Evolutionary conservation across 2,113 vertebrate genomes (phyloP).

Genomic region (Calypte anna): DNA sequence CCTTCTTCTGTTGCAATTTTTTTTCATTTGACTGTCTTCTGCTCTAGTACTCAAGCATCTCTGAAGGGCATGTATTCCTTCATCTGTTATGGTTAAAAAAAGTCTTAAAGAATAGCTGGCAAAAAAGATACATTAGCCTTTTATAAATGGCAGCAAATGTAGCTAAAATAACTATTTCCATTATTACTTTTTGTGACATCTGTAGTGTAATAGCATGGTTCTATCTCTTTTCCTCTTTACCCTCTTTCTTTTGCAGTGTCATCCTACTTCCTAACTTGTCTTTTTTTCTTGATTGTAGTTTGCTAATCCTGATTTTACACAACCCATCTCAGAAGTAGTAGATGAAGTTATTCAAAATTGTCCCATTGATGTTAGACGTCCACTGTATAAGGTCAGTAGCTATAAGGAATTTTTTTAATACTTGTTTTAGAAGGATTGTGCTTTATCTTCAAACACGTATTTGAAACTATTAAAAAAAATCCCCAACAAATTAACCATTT

Average conservation of each 20-base stretch:
- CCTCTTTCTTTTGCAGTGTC: not conserved
- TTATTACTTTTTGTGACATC: not conserved
- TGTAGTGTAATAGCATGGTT: not conserved
- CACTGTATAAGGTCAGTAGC: conserved; percentile 92
- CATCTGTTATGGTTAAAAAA: not conserved
- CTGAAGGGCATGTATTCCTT: not conserved
- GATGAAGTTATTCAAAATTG: conserved; percentile 99
- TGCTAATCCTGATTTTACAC: conserved; percentile 98
- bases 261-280: not conserved
- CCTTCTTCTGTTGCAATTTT: not conserved
- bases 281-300: conserved; percentile 80
- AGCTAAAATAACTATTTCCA: not conserved
- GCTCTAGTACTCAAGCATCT: not conserved
- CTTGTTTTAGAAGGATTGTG: not conserved
- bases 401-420: not conserved
- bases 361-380: conserved; percentile 95
- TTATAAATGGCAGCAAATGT: not conserved
- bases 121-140: not conserved
- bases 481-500: not conserved
- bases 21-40: not conserved
- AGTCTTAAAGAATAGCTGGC: not conserved
- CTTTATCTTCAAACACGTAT: not conserved
- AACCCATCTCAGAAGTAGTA: conserved; percentile 98
- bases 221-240: not conserved
- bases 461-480: not conserved